Conservation (phyloP, 2,113 vertebrate species). For the Elaphurus davidianus region DNA sequence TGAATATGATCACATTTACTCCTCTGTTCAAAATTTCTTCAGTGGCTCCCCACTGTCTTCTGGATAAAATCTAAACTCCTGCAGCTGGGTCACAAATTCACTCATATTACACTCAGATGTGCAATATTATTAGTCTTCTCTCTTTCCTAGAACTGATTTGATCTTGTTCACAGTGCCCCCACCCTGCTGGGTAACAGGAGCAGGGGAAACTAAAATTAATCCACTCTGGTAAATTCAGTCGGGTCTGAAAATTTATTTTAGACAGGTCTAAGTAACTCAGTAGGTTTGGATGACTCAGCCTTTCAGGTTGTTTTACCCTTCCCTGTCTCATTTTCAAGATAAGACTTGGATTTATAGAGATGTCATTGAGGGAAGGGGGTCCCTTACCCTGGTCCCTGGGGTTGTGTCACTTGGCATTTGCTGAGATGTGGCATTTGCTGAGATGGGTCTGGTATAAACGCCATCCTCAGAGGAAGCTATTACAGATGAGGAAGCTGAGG, state of each 20-base stretch:
- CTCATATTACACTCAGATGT: conserved; percentile 48
- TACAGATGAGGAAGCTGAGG: not conserved
- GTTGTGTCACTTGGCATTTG: conserved; percentile 1
- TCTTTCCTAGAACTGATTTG: conserved; percentile 54
- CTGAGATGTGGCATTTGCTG: not conserved
- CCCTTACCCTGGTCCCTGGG: not conserved
- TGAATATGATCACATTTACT: conserved; percentile 41
- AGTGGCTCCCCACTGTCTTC: conserved; percentile 48
- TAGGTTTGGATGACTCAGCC: conserved; percentile 33
- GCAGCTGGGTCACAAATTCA: conserved; percentile 55
- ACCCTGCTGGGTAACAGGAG: conserved; percentile 47
- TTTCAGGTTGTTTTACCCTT: conserved; percentile 32
- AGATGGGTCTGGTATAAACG: not conserved
- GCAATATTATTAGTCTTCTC: not conserved
- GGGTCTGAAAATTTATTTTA: conserved; percentile 54
- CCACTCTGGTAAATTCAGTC: conserved; percentile 44
- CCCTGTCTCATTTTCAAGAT: conserved; percentile 5
- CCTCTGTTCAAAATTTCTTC: conserved; percentile 62
- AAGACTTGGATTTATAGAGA: not conserved
- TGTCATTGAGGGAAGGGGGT: not conserved
- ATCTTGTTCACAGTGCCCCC: conserved; percentile 48
- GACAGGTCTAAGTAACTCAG: conserved; percentile 32
- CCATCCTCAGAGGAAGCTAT: not conserved
- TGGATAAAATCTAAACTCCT: conserved; percentile 59
- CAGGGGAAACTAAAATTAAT: conserved; percentile 66